Evolutionary conservation across 1,140 invertebrate species (phyloP), one percentile per base, ranked within the genome.

Genomic region (Zophobas morio): DNA sequence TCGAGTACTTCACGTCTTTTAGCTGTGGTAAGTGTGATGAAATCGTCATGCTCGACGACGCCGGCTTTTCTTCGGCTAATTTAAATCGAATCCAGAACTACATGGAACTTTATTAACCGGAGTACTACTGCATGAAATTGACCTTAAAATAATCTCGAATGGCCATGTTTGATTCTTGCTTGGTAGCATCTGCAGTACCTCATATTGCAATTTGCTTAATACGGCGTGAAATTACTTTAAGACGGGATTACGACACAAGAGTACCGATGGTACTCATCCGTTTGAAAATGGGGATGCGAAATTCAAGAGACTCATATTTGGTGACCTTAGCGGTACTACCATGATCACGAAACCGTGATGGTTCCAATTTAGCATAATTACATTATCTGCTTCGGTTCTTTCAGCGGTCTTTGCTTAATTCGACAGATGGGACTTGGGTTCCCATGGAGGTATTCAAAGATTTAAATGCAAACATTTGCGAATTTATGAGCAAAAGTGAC

Each of bases 121-220:
- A 46, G 3, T 46, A 51, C 6, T 51, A 51, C n/a, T 51, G 49
- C n/a, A 20, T 51, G 49, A 51, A 51, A 51, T 51, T 51, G 4
- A 51, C 3, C 3, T 51, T 51, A 51, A 51, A 51, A 51, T 51
- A 51, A 51, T 4, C 4, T 20, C 20, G 20, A 20, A 20, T 20
- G 49, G 49, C 49, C 4, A 20, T 20, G 49, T 51, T 51, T 4
- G 49, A 20, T 6, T 51, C 20, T 51, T 51, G 49, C 3, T 46
- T 51, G 49, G 49, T 4, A 20, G 49, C 49, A 20, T 51, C 49
- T 51, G 6, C n/a, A 51, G 49, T 4, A n/a, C 49, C n/a, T 51
- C 49, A 51, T 51, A 20, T 2, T 51, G 49, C 49, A 51, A 51
- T 51, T 20, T n/a, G 49, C 2, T 51, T 51, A 51, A 51, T 51